These are phyloP conservation scores for Cuculus canorus DNA, from an alignment of 2,797 vertebrate genomes.

Conservation along the genomic window DNA sequence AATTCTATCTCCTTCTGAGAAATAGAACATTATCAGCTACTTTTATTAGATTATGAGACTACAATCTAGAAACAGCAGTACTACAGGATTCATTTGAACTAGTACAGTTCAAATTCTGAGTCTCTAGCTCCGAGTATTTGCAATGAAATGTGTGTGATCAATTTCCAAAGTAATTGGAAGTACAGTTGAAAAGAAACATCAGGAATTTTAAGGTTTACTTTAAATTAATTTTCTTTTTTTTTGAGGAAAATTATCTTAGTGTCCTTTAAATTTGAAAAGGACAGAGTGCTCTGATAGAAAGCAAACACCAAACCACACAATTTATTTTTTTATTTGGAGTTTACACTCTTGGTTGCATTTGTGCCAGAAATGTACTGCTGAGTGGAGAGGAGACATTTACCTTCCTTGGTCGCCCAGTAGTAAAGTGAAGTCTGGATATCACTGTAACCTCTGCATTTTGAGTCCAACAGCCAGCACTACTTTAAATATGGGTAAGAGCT, in stretches of 20 bases:
- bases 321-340: neutral
- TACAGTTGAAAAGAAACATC: neutral
- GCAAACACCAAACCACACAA: neutral
- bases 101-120: neutral
- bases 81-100: neutral
- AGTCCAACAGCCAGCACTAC: neutral
- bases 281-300: neutral
- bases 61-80: neutral
- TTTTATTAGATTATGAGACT: neutral
- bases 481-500: neutral
- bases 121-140: neutral
- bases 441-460: neutral
- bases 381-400: neutral
- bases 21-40: slow-evolving; percentile 6
- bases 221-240: neutral
- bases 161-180: neutral
- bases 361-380: accelerated
- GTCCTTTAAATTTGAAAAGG: neutral
- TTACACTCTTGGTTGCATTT: neutral
- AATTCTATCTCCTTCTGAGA: neutral
- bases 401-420: neutral
- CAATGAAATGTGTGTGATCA: neutral
- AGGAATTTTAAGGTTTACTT: neutral
- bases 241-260: neutral
- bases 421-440: neutral